phyloP scores from a whole-genome alignment of 2,113 vertebrate species.

The Lepisosteus osseus region DNA sequence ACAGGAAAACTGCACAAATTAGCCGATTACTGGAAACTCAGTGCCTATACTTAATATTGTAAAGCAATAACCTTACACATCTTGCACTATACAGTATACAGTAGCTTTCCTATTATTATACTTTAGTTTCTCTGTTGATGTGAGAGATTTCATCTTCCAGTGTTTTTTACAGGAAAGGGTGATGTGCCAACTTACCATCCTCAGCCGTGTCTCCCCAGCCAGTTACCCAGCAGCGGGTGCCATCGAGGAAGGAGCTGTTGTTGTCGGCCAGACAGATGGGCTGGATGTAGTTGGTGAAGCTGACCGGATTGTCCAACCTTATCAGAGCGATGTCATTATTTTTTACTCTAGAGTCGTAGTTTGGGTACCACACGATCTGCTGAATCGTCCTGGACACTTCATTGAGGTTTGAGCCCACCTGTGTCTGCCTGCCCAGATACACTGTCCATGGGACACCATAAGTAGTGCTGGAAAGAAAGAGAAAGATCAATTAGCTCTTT shows the following conservation, averaged over 20 bases:
- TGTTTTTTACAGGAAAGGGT: too few species aligned
- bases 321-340: constrained; percentile 53
- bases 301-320: constrained; percentile 19
- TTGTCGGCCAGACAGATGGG: constrained; percentile 55
- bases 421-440: background rate
- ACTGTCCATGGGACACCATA: too few species aligned
- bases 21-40: too few species aligned
- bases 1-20: too few species aligned
- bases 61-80: too few species aligned
- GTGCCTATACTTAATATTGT: too few species aligned
- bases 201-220: constrained; percentile 51
- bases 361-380: constrained; percentile 28
- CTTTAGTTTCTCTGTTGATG: too few species aligned
- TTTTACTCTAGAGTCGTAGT: constrained; percentile 35
- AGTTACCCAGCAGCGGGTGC: constrained; percentile 52
- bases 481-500: too few species aligned
- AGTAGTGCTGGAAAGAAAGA: too few species aligned
- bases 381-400: background rate
- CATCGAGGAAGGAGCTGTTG: constrained; percentile 43
- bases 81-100: too few species aligned
- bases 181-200: background rate
- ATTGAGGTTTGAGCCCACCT: background rate
- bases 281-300: constrained; percentile 37
- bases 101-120: too few species aligned
- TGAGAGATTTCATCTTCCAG: too few species aligned